Conservation (phyloP, 1,140 invertebrate genomes). For the Macrotrachela quadricornifera region DNA sequence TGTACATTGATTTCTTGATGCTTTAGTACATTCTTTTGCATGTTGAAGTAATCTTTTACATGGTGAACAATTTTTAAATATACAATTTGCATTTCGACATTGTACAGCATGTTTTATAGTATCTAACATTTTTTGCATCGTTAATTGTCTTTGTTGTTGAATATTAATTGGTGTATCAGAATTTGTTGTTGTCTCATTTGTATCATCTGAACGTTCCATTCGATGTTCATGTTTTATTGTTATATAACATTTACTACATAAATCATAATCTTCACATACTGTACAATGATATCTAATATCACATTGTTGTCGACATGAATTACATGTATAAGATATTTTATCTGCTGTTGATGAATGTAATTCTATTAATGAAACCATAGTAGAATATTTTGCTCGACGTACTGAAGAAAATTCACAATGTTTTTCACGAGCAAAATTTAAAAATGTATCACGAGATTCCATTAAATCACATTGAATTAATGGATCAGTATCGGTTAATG, state of each 20-base stretch:
- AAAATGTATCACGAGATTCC: slow-evolving; percentile 94
- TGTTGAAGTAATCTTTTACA: not conserved
- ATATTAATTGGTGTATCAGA: not conserved
- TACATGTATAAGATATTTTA: slow-evolving; percentile 96
- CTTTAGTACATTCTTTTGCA: not conserved
- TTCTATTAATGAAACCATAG: slow-evolving; percentile 89
- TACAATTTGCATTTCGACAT: not conserved
- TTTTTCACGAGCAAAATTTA: slow-evolving; percentile 89
- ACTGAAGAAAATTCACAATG: slow-evolving; percentile 97
- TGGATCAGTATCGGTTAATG: too few species aligned
- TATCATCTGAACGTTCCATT: not conserved
- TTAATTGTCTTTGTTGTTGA: not conserved
- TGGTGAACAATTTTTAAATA: not conserved
- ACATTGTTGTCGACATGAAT: slow-evolving; percentile 78
- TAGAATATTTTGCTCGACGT: slow-evolving; percentile 76
- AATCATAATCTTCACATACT: slow-evolving; percentile 46
- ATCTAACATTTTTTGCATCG: not conserved
- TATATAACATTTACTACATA: not conserved
- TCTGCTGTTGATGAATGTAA: slow-evolving; percentile 93
- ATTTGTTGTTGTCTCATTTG: not conserved
- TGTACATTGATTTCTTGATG: not conserved
- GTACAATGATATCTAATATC: slow-evolving; percentile 91
- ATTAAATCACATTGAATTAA: slow-evolving; percentile 68
- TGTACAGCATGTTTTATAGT: not conserved
- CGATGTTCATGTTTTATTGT: not conserved